phyloP scores from a whole-genome alignment of 2,113 vertebrate species.

The Cervus canadensis region DNA sequence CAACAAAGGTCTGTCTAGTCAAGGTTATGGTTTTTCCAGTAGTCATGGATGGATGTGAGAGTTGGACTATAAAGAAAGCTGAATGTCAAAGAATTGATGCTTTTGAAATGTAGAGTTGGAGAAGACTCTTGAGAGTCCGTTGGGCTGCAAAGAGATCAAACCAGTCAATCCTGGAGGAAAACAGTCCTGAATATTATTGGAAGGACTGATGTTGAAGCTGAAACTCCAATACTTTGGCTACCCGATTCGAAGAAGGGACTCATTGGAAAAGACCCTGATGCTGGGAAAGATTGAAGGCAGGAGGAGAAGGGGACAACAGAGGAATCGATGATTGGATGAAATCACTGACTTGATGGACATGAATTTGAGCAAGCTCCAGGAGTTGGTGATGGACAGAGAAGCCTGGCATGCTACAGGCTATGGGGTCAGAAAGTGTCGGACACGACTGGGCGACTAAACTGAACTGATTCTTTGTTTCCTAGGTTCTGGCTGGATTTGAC shows the following conservation, averaged over 20 bases:
- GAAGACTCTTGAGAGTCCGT: not conserved
- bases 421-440: rapidly evolving
- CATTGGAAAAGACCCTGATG: not conserved
- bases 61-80: not conserved
- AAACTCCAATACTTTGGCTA: not conserved
- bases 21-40: not conserved
- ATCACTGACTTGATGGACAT: not conserved
- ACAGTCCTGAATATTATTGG: not conserved
- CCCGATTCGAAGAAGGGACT: not conserved
- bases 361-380: not conserved
- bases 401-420: not conserved
- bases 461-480: slow-evolving; percentile 21
- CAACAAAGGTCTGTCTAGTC: not conserved
- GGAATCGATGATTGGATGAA: not conserved
- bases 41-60: not conserved
- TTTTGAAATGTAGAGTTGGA: not conserved
- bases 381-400: not conserved
- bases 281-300: not conserved
- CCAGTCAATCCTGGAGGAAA: not conserved
- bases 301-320: not conserved
- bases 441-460: rapidly evolving
- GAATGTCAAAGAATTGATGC: not conserved
- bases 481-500: slow-evolving; percentile 88
- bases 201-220: not conserved
- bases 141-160: not conserved